Evolutionary conservation across 1,140 invertebrate species (phyloP), one percentile per base, ranked within the genome.

Genomic region (Saccostrea echinata): DNA sequence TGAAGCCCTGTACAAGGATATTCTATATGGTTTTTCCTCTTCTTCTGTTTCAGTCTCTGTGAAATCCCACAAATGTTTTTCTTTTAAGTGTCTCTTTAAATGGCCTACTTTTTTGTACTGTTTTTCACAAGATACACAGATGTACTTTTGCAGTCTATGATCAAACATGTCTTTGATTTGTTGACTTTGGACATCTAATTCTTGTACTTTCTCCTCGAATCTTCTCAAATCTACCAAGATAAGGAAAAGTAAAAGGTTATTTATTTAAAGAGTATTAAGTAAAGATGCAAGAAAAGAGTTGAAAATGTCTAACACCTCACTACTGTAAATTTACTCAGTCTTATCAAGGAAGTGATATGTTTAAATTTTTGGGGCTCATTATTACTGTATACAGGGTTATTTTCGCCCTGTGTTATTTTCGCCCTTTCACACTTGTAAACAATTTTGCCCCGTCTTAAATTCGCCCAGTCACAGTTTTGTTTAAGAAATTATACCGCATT

Each of bases 1-100:
- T 13, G 80, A 82, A 27, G 84, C 61, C 27, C 86, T 52, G 52
- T 85, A 88, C 16, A 86, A 24, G 27, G 80, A 55, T n/a, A 90
- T 84, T 24, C 80, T 52, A 55, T 90, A 84, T 35, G 13, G n/a
- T 18, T 84, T 27, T 51, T 24, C 13, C 18, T 53, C 11, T 13
- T 43, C 27, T 35, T 51, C 61, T n/a, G 27, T 13, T 30, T 57
- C 27, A 84, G 12, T 30, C 9, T 61, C 18, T 21, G 9, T 43
- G 35, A 33, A 57, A 27, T 71, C 24, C 84, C 61, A 84, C 51
- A 51, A 33, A 85, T 88, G 83, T 57, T 88, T 35, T 9, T 76
- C 33, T 33, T 43, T 57, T 1, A 88, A 61, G 68, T 85, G 82
- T n/a, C 52, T 85, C 35, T 81, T 81, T 35, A 88, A 53, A 27